Base-by-base conservation (phyloP, 2,113 vertebrate species). In the Sinocyclocheilus anshuiensis region DNA sequence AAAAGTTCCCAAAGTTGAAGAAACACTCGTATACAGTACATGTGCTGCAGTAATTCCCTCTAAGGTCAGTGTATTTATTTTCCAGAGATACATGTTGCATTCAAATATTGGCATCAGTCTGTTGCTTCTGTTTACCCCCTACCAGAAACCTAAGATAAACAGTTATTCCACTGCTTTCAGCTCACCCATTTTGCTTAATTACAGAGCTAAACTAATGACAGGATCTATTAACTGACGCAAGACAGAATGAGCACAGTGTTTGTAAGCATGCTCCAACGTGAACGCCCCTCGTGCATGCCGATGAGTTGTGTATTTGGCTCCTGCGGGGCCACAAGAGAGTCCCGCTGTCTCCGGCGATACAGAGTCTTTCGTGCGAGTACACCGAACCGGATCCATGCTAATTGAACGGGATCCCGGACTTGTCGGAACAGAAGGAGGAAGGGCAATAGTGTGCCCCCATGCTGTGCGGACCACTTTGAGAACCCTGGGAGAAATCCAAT, bases 151-250 rank as follows among this genome's bases (percentile, higher is more conserved):
- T 59, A 69, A 86, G 82, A 74, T 86, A 89, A 86, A 86, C 88
- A 86, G 79, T 81, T 45, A 80, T 80, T 80, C 53, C 57, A 26
- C 36, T 45, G 81, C 85, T 71, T 83, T 67, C 86, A 77, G 84
- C 80, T 87, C 83, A 84, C 24, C 57, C 83, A 67, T 71, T 61
- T 71, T 50, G 50, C 61, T 76, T 85, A 89, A 89, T 89, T 87
- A 85, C 61, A 87, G 82, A 72, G 88, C 77, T 84, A 85, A 87
- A 77, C 83, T 89, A 89, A 87, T 85, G 77, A 84, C 88, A 89
- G 86, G 77, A 87, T 82, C 77, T 57, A 77, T 89, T 87, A 89
- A 57, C 72, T 85, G 77, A 87, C 5, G 45, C 39, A 13, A 39
- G 75, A 50, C 59, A 82, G 29, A 86, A 84, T 53, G 48, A 50